Conservation (phyloP, 2,888 invertebrate species). For the Adineta ricciae region DNA sequence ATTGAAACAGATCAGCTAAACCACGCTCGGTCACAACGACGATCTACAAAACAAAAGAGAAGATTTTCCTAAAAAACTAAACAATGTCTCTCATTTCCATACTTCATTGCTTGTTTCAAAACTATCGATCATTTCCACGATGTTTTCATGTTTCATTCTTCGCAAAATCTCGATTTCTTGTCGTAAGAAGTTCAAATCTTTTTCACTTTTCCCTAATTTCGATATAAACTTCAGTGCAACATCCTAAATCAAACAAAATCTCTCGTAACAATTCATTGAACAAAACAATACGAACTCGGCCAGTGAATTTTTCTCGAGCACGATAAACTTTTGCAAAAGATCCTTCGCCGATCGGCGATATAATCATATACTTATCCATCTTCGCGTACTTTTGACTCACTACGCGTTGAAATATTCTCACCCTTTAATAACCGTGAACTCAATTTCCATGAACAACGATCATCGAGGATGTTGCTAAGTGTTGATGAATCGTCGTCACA, state of each 20-base stretch:
- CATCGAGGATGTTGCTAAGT: not conserved
- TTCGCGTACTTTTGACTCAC: not conserved
- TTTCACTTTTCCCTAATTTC: constrained; percentile 72
- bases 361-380: constrained; percentile 75
- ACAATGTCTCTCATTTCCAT: not conserved
- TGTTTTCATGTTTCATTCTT: constrained; percentile 77
- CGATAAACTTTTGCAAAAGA: constrained; percentile 88
- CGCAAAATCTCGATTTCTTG: constrained; percentile 86
- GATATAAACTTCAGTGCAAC: constrained; percentile 86
- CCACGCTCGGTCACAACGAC: constrained; percentile 89
- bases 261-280: too few relatives aligned
- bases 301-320: constrained; percentile 60
- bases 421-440: not conserved
- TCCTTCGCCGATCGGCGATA: constrained; percentile 78
- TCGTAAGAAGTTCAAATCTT: constrained; percentile 71
- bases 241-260: constrained; percentile 53
- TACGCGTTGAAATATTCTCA: not conserved
- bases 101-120: constrained; percentile 80
- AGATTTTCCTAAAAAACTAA: not conserved
- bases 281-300: constrained; percentile 41
- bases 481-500: not conserved
- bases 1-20: constrained; percentile 72
- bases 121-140: constrained; percentile 82
- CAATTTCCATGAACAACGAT: not conserved
- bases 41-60: constrained; percentile 54